Evolutionary conservation across 1,140 invertebrate species (phyloP).

Genomic region (Vollenhovia emeryi): DNA sequence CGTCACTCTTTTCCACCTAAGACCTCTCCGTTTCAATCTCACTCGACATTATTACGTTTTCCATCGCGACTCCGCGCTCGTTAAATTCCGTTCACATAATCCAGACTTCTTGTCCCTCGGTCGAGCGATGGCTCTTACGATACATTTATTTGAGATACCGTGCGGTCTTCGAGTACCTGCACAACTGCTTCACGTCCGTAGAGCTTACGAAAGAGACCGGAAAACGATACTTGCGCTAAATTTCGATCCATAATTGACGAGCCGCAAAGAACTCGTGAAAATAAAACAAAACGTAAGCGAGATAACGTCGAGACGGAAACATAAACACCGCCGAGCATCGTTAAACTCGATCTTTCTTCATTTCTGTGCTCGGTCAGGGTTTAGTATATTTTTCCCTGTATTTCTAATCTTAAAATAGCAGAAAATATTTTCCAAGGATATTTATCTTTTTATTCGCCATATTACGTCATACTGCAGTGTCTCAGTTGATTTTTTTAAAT

Average conservation of each 20-base stretch:
- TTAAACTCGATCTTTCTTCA: conserved; percentile 24
- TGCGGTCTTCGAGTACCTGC: background rate
- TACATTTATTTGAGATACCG: conserved; percentile 12
- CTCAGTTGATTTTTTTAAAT: conserved; percentile 10
- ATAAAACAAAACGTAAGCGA: background rate
- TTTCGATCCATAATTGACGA: conserved; percentile 38
- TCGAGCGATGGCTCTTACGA: background rate
- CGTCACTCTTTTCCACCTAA: conserved; percentile 28
- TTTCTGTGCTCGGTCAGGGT: background rate
- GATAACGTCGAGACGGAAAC: background rate
- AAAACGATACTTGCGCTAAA: background rate
- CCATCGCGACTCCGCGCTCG: conserved; percentile 24
- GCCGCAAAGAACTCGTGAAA: background rate
- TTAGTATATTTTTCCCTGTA: background rate
- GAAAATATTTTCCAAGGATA: conserved; percentile 16
- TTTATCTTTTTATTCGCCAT: background rate
- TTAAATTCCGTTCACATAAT: conserved; percentile 56
- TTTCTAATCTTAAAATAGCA: background rate
- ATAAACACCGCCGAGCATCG: background rate
- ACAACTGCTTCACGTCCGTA: conserved; percentile 6
- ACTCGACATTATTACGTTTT: conserved; percentile 63
- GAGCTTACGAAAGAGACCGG: background rate
- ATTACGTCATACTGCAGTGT: background rate
- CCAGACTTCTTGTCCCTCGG: background rate
- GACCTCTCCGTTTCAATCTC: conserved; percentile 56